These are phyloP conservation scores for Tenthredo distinguenda DNA, from an alignment of 2,888 invertebrate genomes.

Conservation along the genomic window DNA sequence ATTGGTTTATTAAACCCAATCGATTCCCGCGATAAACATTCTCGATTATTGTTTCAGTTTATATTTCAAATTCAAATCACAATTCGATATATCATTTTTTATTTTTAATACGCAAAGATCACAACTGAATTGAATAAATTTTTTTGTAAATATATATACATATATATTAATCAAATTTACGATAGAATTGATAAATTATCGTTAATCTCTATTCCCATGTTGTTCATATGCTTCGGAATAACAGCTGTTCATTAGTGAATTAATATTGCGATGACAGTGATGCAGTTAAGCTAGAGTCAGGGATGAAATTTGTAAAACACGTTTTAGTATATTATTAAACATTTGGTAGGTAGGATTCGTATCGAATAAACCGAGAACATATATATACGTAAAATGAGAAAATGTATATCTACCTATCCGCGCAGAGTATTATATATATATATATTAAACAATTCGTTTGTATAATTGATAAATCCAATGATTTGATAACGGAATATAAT, in stretches of 20 bases:
- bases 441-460: slow-evolving; percentile 63
- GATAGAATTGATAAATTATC: neutral
- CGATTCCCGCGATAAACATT: neutral
- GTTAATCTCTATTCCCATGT: neutral
- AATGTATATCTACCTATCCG: slow-evolving; percentile 62
- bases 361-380: slow-evolving; percentile 52
- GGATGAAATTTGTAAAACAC: slow-evolving; percentile 42
- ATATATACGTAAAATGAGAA: slow-evolving; percentile 54
- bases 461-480: slow-evolving; percentile 59
- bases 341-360: slow-evolving; percentile 33
- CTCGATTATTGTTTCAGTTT: neutral
- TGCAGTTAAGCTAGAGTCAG: slow-evolving; percentile 37
- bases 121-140: no score
- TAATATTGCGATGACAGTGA: slow-evolving; percentile 28
- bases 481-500: slow-evolving; percentile 6
- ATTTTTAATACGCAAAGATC: no score
- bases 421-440: slow-evolving; percentile 62
- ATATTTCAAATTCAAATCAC: neutral
- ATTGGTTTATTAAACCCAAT: neutral
- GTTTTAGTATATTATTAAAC: neutral
- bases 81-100: neutral
- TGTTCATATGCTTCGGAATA: neutral
- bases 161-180: no score
- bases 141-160: neutral
- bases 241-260: neutral